These are phyloP conservation scores for Progne subis DNA, from an alignment of 2,113 vertebrate genomes.

Conservation along the genomic window DNA sequence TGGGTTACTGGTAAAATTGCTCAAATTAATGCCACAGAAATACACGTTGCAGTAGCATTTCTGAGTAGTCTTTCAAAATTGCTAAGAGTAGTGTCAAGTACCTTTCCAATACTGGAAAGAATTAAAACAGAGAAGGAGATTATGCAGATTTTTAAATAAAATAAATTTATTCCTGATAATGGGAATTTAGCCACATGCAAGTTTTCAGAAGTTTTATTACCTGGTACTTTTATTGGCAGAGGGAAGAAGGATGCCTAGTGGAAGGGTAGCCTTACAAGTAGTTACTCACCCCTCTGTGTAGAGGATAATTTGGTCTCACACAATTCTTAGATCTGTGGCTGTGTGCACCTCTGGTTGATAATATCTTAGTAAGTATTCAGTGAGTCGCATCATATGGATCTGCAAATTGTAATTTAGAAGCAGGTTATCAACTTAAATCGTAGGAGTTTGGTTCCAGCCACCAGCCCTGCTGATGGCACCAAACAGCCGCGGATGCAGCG, in stretches of 20 bases:
- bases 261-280: background rate
- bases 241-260: background rate
- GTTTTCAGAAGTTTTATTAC: background rate
- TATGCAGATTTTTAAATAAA: background rate
- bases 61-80: background rate
- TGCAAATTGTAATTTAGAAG: background rate
- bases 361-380: background rate
- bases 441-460: background rate
- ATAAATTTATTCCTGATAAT: background rate
- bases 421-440: background rate
- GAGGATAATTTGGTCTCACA: background rate
- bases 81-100: background rate
- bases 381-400: background rate
- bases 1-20: background rate
- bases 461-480: background rate
- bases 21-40: background rate
- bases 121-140: background rate
- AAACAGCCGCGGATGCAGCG: rapidly evolving
- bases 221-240: background rate
- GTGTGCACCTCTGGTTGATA: background rate
- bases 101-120: background rate
- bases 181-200: background rate
- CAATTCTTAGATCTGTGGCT: background rate
- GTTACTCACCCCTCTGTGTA: background rate
- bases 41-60: background rate